Base-by-base conservation (phyloP, 2,888 invertebrate species). In the Alsophila aescularia region DNA sequence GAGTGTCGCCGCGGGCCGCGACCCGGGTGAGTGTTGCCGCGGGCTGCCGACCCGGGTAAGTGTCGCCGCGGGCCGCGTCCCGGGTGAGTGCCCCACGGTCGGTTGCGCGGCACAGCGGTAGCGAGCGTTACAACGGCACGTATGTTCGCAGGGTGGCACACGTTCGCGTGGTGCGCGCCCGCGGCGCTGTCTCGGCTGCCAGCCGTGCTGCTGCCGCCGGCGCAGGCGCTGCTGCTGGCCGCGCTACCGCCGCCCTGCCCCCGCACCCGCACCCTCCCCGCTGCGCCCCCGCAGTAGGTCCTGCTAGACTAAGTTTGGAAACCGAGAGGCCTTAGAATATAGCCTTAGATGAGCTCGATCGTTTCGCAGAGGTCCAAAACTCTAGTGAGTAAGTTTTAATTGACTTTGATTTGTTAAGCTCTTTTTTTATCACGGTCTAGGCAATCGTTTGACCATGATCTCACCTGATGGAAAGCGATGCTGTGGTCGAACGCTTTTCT, bases 151-250 rank as follows among this genome's bases (percentile, higher is more conserved):
- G 56, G 58, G 2, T 58, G 58, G 61, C 37, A 47, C 44, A 45
- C 37, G 48, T 43, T 57, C 67, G 59, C 63, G 12, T 52, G 60
- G 18, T 75, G 75, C 58, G 60, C 52, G 24, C 55, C 58, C 14
- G 52, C 67, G 24, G 78, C 77, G 5, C 62, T 79, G 55, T 67
- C 75, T 14, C 78, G 73, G 9, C 73, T 83, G 40, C 80, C 82
- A 6, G 76, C 67, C 34, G 70, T 63, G 52, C 70, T 83, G 60
- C 70, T 70, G 51, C 73, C 75, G 59, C 84, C 81, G 2, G 67
- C 76, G 50, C 81, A 81, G 66, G 82, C 83, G 43, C 66, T 81
- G 52, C 63, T 83, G 43, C 69, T 83, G 24, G 74, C 81, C 0
- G 77, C 75, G 43, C 56, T 71, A 62, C 56, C 37, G 51, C 50